A percentile compares a stretch with the other conserved stretches of the same genome.
phyloP scores from a whole-genome alignment of 2,888 invertebrate genomes.

The Watsonalla binaria region DNA sequence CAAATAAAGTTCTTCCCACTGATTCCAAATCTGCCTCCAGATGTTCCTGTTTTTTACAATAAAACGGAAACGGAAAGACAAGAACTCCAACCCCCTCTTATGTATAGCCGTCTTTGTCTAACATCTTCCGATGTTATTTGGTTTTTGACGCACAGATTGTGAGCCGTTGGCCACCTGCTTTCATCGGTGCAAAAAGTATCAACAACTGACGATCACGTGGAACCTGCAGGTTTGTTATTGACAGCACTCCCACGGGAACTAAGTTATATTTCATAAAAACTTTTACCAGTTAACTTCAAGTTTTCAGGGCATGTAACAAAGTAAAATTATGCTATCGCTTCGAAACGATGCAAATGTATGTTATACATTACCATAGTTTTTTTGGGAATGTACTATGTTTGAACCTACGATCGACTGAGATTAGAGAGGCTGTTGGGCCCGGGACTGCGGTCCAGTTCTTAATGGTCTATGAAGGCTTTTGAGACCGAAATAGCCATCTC shows the following conservation, averaged over 20 bases:
- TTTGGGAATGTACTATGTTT: too few species aligned
- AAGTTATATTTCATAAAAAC: not conserved
- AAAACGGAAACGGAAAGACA: constrained; percentile 75
- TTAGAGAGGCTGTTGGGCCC: too few species aligned
- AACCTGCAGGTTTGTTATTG: constrained; percentile 12
- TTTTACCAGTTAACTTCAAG: too few species aligned
- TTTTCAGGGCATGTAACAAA: too few species aligned
- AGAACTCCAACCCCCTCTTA: constrained; percentile 35
- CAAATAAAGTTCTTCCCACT: constrained; percentile 47
- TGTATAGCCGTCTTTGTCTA: constrained; percentile 35
- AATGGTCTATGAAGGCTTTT: too few species aligned
- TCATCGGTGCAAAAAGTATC: constrained; percentile 32
- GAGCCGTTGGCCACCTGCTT: constrained; percentile 57
- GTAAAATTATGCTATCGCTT: too few species aligned
- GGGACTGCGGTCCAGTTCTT: too few species aligned
- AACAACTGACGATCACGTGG: constrained; percentile 69
- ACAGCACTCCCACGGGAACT: not conserved
- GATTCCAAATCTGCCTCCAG: constrained; percentile 55
- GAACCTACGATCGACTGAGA: too few species aligned
- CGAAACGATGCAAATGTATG: too few species aligned
- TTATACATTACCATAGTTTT: too few species aligned
- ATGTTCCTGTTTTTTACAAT: constrained; percentile 66
- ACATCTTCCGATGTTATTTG: constrained; percentile 52
- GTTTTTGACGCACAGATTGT: constrained; percentile 68
- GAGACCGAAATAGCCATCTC: too few species aligned